phyloP scores from a whole-genome alignment of 2,797 vertebrate genomes.

The Epinephelus coioides region DNA sequence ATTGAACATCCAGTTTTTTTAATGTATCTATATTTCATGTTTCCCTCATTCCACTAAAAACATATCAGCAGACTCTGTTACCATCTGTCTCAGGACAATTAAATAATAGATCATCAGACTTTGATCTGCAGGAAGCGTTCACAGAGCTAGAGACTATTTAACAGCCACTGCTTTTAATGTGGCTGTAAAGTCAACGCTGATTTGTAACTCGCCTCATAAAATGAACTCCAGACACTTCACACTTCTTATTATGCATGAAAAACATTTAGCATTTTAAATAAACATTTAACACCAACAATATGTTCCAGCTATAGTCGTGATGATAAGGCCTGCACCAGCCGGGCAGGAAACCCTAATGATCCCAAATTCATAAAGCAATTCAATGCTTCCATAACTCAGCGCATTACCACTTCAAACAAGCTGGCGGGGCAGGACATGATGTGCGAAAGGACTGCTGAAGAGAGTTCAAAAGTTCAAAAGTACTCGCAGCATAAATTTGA shows the following conservation, averaged over 20 bases:
- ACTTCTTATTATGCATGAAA: neutral
- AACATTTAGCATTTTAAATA: conserved; percentile 4
- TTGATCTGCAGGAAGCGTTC: conserved; percentile 32
- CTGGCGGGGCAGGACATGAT: neutral
- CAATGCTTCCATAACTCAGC: neutral
- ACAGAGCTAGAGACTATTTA: neutral
- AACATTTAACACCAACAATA: neutral
- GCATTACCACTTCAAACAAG: conserved; percentile 28
- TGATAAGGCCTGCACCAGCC: neutral
- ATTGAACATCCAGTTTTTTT: conserved; percentile 6
- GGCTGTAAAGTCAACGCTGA: conserved; percentile 21
- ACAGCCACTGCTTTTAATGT: conserved; percentile 13
- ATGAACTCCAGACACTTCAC: neutral
- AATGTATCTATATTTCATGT: conserved; percentile 24
- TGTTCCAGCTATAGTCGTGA: neutral
- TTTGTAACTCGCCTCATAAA: conserved; percentile 18
- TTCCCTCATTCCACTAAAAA: conserved; percentile 28
- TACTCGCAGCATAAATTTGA: neutral
- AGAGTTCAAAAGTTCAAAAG: conserved; percentile 30
- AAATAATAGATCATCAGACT: conserved; percentile 52
- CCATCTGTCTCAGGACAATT: conserved; percentile 27
- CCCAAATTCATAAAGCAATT: conserved; percentile 2
- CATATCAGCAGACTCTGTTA: conserved; percentile 14
- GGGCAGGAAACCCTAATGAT: neutral
- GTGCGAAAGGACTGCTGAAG: neutral